Base-by-base conservation (phyloP, 2,888 invertebrate species). In the Drosophila heteroneura region DNA sequence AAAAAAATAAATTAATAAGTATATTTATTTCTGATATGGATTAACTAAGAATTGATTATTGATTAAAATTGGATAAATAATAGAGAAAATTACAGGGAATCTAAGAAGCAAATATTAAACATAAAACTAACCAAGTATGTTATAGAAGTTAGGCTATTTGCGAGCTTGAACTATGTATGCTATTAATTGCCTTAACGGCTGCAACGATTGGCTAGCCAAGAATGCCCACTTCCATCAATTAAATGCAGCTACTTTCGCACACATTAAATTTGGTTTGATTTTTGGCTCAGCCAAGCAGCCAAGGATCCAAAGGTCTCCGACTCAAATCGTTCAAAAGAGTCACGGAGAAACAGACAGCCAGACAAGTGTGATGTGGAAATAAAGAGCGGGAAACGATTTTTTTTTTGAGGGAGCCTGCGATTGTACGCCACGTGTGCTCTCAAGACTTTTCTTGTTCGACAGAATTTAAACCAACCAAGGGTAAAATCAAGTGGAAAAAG, bases 401-500 rank as follows among this genome's bases (percentile, higher is more conserved):
- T 33, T 35, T 26, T n/a, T 47, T 49, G 54, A 51, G 58, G 41
- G 22, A 52, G 47, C 51, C 12, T 9, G 62, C 28, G 47, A 58
- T 33, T 63, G 28, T 67, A 64, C 47, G 63, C 68, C 61, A 74
- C 57, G 37, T 44, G 51, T 59, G 49, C 47, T 26, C 26, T 26
- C 16, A 26, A 47, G 26, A 26, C 16, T 16, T 47, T 47, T 59
- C 26, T 47, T 41, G 52, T 47, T 35, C 16, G 56, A 26, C 35
- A 63, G 63, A 71, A 81, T 59, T 58, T 62, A 64, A 76, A 54
- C 44, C 76, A 88, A 64, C 66, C 83, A 88, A 58, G 81, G 67
- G 64, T 72, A 90, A 86, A 86, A 86, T 86, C 89, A 81, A 90
- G 87, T 75, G 81, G 73, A 86, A 89, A 82, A 74, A 74, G 82